These are phyloP conservation scores for Trididemnum nubilum DNA, from an alignment of 23 tunicate genomes.

Conservation along the genomic window DNA sequence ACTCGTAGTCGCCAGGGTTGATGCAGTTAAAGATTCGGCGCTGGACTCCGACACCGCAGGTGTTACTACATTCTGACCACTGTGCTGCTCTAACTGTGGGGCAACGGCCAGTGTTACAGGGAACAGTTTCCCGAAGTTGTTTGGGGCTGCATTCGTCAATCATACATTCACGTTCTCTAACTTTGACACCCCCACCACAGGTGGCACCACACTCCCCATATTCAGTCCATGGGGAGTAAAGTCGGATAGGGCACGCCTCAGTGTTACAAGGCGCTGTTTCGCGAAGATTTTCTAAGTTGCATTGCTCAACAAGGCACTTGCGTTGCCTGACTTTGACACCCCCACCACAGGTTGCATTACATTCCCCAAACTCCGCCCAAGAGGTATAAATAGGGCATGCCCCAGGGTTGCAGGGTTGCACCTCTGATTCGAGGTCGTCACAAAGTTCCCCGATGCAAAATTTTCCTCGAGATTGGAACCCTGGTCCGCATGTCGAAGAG, in stretches of 20 bases:
- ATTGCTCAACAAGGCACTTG: background rate
- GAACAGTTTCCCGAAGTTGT: background rate
- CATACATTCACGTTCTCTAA: conserved; percentile 13
- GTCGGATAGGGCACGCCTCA: conserved; percentile 25
- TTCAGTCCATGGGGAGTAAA: conserved; percentile 38
- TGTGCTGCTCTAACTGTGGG: conserved; percentile 14
- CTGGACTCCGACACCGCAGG: conserved; percentile 34
- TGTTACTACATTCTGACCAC: conserved; percentile 26
- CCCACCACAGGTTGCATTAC: conserved; percentile 61
- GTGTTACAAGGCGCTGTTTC: conserved; percentile 44
- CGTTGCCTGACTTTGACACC: conserved; percentile 24
- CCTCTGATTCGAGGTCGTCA: conserved; percentile 13
- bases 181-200: conserved; percentile 56
- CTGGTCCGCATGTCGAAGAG: conserved; percentile 29
- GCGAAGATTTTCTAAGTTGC: background rate
- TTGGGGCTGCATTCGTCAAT: background rate
- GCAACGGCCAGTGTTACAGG: conserved; percentile 27
- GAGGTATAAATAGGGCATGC: conserved; percentile 21
- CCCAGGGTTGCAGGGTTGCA: conserved; percentile 28
- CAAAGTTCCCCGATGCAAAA: conserved; percentile 50
- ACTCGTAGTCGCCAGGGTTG: conserved; percentile 25
- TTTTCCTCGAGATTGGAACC: conserved; percentile 10
- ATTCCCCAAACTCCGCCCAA: conserved; percentile 49
- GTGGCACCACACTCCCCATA: conserved; percentile 39
- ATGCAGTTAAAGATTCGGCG: conserved; percentile 12